Base-by-base conservation (phyloP, 1,140 invertebrate species). In the Potamilus streckersoni region DNA sequence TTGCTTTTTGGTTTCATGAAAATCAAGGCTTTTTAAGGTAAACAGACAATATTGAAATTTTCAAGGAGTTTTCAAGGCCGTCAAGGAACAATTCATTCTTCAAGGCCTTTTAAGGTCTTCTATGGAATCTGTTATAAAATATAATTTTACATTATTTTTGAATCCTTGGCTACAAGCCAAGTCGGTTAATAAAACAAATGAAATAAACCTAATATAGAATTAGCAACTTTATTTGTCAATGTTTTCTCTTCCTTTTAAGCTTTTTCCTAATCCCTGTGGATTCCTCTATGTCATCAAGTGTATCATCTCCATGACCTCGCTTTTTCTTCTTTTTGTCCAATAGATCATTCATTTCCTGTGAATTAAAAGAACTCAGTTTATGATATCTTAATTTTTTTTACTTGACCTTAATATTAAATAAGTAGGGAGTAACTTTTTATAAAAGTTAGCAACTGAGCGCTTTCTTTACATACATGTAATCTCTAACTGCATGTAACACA, bases 311-410 rank as follows among this genome's bases (percentile, higher is more conserved):
- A 67, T 89, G 92, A 31, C 80, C 87, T 57, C 91, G 91, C 71
- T 84, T 85, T 66, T 92, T 93, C 84, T 93, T 94, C 64, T 93
- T 92, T 80, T 94, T 94, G 55, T 95, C 94, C 80, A 94, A 93
- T 55, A 95, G 87, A 86, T 97, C 95, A 90, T 95, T 96, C 88
- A 96, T 92, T 92, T 97, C 95, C 93, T 95, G 79, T 55, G 82
- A 84, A 73, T 83, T 66, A 73, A 73, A 27, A 19, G 62, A 12
- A 69, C 58, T 38, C 13, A 65, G 16, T 71, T 55, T 23, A 61
- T 71, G 57, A 65, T 23, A 67, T 55, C 27, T 11, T 67, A 15
- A 56, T 16, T 2, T 1, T 1, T 55, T 73, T 64, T 59, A 8
- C 23, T 23, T 62, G 19, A 8, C 6, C 6, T 19, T n/a, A 12